Evolutionary conservation across 2,888 invertebrate genomes (phyloP).

Genomic region (Platycheirus rosarum): DNA sequence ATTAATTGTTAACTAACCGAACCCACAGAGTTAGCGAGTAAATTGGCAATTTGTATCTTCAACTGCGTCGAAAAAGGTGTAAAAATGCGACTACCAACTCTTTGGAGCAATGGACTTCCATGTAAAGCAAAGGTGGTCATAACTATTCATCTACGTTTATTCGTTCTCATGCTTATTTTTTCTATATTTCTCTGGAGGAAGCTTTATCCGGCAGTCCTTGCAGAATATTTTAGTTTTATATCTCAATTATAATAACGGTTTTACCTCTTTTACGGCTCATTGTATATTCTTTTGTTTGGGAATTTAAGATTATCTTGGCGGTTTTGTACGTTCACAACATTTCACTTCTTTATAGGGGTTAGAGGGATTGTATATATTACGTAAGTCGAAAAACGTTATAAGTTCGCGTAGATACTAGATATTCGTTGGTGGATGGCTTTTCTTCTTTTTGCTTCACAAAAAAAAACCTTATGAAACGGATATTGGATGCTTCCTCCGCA

Average conservation of each 20-base stretch:
- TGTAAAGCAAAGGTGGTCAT: background rate
- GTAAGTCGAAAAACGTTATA: conserved; percentile 1
- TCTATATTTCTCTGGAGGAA: no score
- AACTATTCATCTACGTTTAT: no score
- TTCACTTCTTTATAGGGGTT: background rate
- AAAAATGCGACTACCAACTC: conserved; percentile 13
- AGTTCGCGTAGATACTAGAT: conserved; percentile 37
- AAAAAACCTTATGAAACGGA: no score
- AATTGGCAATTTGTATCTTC: conserved; percentile 41
- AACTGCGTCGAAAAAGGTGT: conserved; percentile 37
- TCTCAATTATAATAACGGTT: conserved; percentile 38
- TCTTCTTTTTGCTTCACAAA: no score
- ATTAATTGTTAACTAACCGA: conserved; percentile 61
- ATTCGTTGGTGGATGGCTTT: background rate
- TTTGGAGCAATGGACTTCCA: conserved; percentile 8
- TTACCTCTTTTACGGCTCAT: conserved; percentile 36
- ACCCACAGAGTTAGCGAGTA: conserved; percentile 35
- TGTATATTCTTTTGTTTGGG: conserved; percentile 38
- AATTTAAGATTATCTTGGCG: conserved; percentile 35
- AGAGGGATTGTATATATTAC: conserved; percentile 4
- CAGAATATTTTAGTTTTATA: conserved; percentile 21
- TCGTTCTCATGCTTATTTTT: no score
- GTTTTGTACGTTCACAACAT: conserved; percentile 4
- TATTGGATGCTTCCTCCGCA: conserved; percentile 27
- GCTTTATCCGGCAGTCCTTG: conserved; percentile 22